Conservation (phyloP, 2,888 invertebrate species). For the Cryptosula pallasiana region DNA sequence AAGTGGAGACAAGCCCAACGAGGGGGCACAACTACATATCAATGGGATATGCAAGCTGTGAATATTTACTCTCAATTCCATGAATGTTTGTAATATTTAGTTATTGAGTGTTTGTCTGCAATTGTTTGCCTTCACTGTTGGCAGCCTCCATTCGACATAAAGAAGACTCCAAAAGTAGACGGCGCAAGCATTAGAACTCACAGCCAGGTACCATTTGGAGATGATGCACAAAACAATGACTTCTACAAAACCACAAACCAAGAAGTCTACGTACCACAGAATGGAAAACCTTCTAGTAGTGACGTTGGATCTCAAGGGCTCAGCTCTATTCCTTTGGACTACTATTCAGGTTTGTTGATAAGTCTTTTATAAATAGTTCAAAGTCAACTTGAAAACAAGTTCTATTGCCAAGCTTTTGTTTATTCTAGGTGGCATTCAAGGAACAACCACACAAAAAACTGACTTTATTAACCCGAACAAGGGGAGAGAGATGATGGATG, state of each 20-base stretch:
- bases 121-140: slow-evolving; percentile 20
- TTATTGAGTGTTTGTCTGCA: too few species aligned
- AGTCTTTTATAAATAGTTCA: too few species aligned
- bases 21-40: slow-evolving; percentile 21
- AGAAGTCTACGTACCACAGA: slow-evolving; percentile 11
- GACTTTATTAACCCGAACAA: slow-evolving; percentile 40
- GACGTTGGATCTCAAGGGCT: slow-evolving; percentile 26
- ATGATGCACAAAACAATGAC: slow-evolving; percentile 34
- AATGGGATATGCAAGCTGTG: slow-evolving; percentile 17
- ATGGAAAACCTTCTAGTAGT: slow-evolving; percentile 10
- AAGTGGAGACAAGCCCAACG: slow-evolving; percentile 25
- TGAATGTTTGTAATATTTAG: too few species aligned
- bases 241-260: slow-evolving; percentile 41
- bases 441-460: slow-evolving; percentile 32
- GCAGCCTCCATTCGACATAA: slow-evolving; percentile 33
- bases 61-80: too few species aligned
- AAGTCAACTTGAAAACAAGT: too few species aligned
- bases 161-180: slow-evolving; percentile 33
- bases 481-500: slow-evolving; percentile 35
- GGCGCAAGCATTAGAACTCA: slow-evolving; percentile 41
- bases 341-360: slow-evolving; percentile 28
- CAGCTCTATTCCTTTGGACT: slow-evolving; percentile 41
- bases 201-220: slow-evolving; percentile 45
- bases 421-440: background rate
- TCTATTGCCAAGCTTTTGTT: too few species aligned